Conservation (phyloP, 2,888 invertebrate species). For the Pterobdella sp. region DNA sequence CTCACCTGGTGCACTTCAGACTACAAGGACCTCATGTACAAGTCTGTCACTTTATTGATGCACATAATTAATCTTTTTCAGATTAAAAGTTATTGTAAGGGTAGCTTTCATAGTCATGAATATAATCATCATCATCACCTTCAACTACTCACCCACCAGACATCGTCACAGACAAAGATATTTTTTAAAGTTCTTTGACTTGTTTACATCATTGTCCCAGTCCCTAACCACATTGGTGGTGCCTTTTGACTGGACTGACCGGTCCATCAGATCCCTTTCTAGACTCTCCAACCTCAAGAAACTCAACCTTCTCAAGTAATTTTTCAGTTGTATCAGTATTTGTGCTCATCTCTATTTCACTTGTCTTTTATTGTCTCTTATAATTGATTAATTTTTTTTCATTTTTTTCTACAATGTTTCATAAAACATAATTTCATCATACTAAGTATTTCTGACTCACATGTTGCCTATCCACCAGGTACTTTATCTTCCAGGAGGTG, state of each 20-base stretch:
- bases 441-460: not conserved
- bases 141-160: constrained; percentile 37
- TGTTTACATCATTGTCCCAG: constrained; percentile 43
- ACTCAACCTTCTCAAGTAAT: constrained; percentile 44
- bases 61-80: too few relatives aligned
- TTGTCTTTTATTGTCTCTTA: not conserved
- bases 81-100: too few relatives aligned
- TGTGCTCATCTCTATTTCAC: not conserved
- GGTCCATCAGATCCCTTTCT: constrained; percentile 43
- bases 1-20: constrained; percentile 39
- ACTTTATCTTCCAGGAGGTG: constrained; percentile 45
- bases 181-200: constrained; percentile 46
- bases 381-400: not conserved
- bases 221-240: constrained; percentile 44
- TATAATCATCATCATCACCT: constrained; percentile 34
- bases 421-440: constrained; percentile 9
- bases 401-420: not conserved
- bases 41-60: too few relatives aligned
- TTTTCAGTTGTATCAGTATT: not conserved
- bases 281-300: constrained; percentile 41
- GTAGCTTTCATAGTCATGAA: too few relatives aligned
- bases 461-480: constrained; percentile 29
- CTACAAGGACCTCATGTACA: constrained; percentile 38
- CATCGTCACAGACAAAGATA: constrained; percentile 44
- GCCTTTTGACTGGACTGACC: constrained; percentile 49